Base-by-base conservation (phyloP, 2,797 vertebrate species). In the Sus cebifrons region DNA sequence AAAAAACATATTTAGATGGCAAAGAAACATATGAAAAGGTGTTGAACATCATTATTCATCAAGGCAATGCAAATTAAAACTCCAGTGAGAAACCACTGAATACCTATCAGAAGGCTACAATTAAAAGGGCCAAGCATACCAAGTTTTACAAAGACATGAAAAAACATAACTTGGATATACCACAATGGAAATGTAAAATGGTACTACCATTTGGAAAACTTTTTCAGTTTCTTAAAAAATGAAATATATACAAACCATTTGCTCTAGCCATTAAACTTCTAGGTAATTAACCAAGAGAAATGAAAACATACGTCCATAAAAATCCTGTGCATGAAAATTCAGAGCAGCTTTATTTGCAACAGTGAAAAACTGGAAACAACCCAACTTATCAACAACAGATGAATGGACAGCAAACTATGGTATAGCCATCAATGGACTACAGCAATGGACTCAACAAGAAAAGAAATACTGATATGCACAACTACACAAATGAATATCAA, bases 211-310 rank as follows among this genome's bases (percentile, higher is more conserved):
- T 52, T 65, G 73, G 23, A 85, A 89, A 89, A 68, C 0, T 36
- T 32, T 20, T 9, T 86, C n/a, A 25, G n/a, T 89, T 95, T 85
- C 49, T 85, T 60, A 49, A 83, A 84, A 89, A 79, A 44, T 36
- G 17, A 73, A 73, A n/a, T 71, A 81, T 7, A 88, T 23, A 32
- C 9, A 75, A 9, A 77, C 20, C 27, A 71, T 84, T 65, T 58
- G 17, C 93, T 36, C 36, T 49, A 85, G 58, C 12, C 29, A 73
- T 60, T 84, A 29, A 4, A 71, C 32, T 88, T 16, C 71, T 10
- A 78, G 17, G 20, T 71, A 84, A 9, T 85, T 49, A 89, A 78
- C 20, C 58, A 86, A 58, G 25, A 81, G 67, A 86, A 86, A 85
- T 67, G 12, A 79, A 79, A 81, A 21, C n/a, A 36, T 25, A 56